Percentiles rank a stretch among this genome's conserved stretches.
These are phyloP conservation scores for Anseranas semipalmata DNA, from an alignment of 2,113 vertebrate genomes.

Conservation along the genomic window DNA sequence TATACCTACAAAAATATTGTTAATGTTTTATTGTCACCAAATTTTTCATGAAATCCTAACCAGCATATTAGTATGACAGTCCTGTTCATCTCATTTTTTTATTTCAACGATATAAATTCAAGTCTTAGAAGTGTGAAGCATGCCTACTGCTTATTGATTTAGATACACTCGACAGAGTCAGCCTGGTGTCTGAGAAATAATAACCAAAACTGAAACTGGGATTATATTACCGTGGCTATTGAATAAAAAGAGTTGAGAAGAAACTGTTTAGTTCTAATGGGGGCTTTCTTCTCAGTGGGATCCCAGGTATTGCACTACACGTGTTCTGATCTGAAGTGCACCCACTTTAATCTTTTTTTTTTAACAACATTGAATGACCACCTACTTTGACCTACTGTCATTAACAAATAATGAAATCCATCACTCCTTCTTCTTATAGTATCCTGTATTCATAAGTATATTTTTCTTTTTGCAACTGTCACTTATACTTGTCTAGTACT, in stretches of 20 bases:
- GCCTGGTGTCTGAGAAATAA: neutral
- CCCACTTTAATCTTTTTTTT: neutral
- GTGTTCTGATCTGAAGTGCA: neutral
- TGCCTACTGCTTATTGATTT: conserved; percentile 21
- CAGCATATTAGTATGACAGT: neutral
- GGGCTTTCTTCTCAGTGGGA: neutral
- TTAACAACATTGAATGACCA: neutral
- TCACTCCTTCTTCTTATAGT: neutral
- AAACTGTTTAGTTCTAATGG: neutral
- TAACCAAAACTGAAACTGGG: neutral
- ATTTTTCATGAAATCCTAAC: neutral
- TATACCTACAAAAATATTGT: neutral
- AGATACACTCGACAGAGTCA: neutral
- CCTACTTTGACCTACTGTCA: neutral
- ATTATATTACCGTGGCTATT: neutral
- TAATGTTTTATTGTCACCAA: neutral
- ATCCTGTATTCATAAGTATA: neutral
- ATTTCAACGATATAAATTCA: neutral
- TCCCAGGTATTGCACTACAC: neutral
- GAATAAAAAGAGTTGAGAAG: neutral
- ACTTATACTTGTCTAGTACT: neutral
- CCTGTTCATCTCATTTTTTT: neutral
- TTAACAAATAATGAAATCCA: neutral
- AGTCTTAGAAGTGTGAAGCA: neutral
- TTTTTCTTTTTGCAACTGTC: neutral